phyloP scores from a whole-genome alignment of 2,113 vertebrate genomes.

The Malurus elegans region DNA sequence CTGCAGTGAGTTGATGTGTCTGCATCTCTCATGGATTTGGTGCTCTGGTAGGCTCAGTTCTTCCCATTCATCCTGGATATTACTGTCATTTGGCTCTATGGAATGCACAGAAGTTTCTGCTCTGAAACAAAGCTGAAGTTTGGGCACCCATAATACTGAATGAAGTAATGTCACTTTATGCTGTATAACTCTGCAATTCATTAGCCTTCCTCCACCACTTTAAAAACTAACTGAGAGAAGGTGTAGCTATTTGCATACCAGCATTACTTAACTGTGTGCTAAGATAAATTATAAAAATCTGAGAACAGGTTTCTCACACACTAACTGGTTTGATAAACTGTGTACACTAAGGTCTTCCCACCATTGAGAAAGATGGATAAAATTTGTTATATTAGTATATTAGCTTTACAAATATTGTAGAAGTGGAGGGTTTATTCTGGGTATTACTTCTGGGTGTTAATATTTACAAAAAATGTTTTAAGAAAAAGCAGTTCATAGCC shows the following conservation, averaged over 20 bases:
- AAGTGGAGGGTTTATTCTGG: neutral
- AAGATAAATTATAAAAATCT: neutral
- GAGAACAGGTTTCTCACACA: neutral
- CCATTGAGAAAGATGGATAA: neutral
- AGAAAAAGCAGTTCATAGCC: neutral
- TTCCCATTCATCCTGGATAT: neutral
- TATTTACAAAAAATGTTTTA: neutral
- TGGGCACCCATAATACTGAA: neutral
- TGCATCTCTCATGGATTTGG: neutral
- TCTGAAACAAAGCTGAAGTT: neutral
- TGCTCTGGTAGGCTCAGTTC: neutral
- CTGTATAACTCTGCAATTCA: neutral
- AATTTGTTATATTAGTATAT: neutral
- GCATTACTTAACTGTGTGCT: neutral
- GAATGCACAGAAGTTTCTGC: neutral
- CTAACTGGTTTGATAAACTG: neutral
- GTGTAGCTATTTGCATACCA: neutral
- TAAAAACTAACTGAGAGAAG: neutral
- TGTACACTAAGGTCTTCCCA: neutral
- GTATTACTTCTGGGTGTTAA: neutral
- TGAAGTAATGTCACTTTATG: neutral
- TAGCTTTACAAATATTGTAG: neutral
- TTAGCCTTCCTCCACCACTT: neutral
- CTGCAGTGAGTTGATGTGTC: neutral
- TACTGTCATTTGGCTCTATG: neutral